phyloP scores from a whole-genome alignment of 2,113 vertebrate genomes.

The Colossoma macropomum region DNA sequence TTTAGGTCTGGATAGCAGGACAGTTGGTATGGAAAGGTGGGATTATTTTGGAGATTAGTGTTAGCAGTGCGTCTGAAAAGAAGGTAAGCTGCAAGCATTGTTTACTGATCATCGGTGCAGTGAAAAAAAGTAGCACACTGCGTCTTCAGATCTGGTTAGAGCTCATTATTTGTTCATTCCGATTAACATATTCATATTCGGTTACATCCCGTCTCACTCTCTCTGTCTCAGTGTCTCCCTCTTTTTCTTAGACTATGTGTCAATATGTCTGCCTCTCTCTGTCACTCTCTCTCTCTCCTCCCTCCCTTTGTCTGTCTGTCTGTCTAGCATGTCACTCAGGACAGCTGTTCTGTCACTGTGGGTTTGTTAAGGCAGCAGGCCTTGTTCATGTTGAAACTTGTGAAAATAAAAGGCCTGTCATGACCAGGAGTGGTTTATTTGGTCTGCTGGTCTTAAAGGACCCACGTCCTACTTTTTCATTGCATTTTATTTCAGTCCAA shows the following conservation, averaged over 20 bases:
- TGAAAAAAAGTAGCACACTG: too few species aligned
- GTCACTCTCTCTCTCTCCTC: not conserved
- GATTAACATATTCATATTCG: not conserved
- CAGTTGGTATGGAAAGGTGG: too few species aligned
- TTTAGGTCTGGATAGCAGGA: too few species aligned
- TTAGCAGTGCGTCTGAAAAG: too few species aligned
- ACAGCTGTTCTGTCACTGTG: not conserved
- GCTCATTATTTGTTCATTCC: too few species aligned
- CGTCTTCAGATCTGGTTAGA: too few species aligned
- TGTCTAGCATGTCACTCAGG: not conserved
- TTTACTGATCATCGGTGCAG: too few species aligned
- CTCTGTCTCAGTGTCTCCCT: conserved; percentile 6
- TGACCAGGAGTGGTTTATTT: not conserved
- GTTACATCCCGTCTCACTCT: conserved; percentile 27
- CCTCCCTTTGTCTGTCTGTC: not conserved
- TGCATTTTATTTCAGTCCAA: not conserved
- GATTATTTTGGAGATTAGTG: too few species aligned
- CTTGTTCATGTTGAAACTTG: not conserved
- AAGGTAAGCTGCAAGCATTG: too few species aligned
- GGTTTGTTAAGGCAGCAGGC: not conserved
- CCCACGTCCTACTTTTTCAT: not conserved
- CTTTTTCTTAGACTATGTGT: not conserved
- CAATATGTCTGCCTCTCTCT: too few species aligned
- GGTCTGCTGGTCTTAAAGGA: not conserved
- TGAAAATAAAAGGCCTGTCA: not conserved